Evolutionary conservation across 2,797 vertebrate genomes (phyloP), one percentile per base, ranked within the genome.

Genomic region (Forpus xanthops): DNA sequence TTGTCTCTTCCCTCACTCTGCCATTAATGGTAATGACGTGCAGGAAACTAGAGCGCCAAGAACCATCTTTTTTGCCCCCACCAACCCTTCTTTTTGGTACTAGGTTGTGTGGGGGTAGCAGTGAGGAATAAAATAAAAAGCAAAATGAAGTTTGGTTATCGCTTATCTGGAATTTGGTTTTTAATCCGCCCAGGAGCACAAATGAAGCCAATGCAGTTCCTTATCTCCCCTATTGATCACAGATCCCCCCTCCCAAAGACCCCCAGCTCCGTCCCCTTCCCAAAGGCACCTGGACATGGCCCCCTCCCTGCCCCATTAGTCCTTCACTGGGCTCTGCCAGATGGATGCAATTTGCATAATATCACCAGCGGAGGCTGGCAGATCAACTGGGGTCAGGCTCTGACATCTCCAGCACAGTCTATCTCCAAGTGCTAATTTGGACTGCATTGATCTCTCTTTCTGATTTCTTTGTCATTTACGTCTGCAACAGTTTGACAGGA

Each of bases 401-500:
- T 97, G 97, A 98, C 98, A 98, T 98, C 97, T 96, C 97, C 96
- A 95, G 65, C 97, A 97, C 96, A 96, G 96, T 97, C 97, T 98
- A 98, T 98, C 98, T 98, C 97, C 97, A 97, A 98, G 98, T 98
- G 98, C 98, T 99, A 98, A 99, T 98, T 98, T 98, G 98, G 98
- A 98, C 98, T 62, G 97, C 97, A 98, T 98, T 98, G 98, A 98
- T 98, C 98, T 98, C 97, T 96, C 97, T 97, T 98, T 98, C 98
- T 98, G 98, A 98, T 98, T 98, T 98, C 98, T 98, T 98, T 98
- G 98, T 98, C 98, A 98, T 98, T 98, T 98, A 98, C 58, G 96
- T 98, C 97, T 97, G 97, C 91, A 91, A 96, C 39, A 78, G 96
- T 97, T 97, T 98, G 98, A 98, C 98, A 98, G 97, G 96, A 98